phyloP scores from a whole-genome alignment of 2,797 vertebrate genomes.

The Typhlichthys subterraneus region DNA sequence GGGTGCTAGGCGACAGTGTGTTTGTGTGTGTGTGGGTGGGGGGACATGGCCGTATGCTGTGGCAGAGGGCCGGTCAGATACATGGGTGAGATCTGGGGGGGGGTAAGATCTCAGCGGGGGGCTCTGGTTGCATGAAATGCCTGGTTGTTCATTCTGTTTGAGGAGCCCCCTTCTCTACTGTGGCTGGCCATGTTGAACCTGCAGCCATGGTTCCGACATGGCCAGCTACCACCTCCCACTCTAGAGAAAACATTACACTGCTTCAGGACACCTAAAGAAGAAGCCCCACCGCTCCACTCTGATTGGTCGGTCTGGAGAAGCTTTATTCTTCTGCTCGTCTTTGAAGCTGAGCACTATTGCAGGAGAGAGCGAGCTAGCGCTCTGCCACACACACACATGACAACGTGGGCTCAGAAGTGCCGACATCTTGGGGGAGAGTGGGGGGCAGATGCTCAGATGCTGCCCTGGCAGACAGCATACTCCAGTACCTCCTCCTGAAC shows the following conservation, averaged over 20 bases:
- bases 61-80: no score
- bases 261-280: slow-evolving; percentile 35
- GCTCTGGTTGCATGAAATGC: slow-evolving; percentile 68
- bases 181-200: slow-evolving; percentile 28
- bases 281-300: slow-evolving; percentile 30
- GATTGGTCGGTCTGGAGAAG: slow-evolving; percentile 40
- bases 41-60: slow-evolving; percentile 11
- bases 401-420: slow-evolving; percentile 61
- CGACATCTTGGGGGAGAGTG: slow-evolving; percentile 43
- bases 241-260: slow-evolving; percentile 32
- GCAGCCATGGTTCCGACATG: slow-evolving; percentile 45
- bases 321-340: slow-evolving; percentile 10
- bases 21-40: slow-evolving; percentile 15
- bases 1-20: no score
- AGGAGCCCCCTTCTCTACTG: slow-evolving; percentile 56
- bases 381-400: slow-evolving; percentile 27
- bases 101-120: slow-evolving; percentile 26
- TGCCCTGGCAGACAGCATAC: no score
- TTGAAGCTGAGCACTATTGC: not conserved
- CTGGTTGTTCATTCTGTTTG: slow-evolving; percentile 81
- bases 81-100: not conserved
- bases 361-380: no score
- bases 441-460: not conserved
- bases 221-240: slow-evolving; percentile 46
- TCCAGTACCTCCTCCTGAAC: no score